Evolutionary conservation across 2,113 vertebrate genomes (phyloP), one percentile per base, ranked within the genome.

Genomic region (Thunnus maccoyii): DNA sequence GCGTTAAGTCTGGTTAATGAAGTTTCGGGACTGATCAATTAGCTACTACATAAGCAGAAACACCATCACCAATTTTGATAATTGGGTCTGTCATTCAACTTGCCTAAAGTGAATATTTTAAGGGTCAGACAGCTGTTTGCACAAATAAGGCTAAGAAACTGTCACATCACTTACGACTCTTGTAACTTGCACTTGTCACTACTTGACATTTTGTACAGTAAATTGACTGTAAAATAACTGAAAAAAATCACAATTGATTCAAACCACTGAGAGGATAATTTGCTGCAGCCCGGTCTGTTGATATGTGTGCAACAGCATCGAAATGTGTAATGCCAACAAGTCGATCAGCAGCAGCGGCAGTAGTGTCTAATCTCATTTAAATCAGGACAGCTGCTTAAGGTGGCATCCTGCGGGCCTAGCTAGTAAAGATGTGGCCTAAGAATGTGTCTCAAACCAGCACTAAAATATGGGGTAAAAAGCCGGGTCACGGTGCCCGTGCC

Each of bases 361-460:
- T 2, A 58, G 55, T n/a, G 44, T 57, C 67, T 71, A 67, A 76
- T 77, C 67, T 69, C 36, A 62, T 83, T 50, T 63, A 41, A 72
- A 79, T 72, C 69, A 57, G 76, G 72, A 70, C 90, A 86, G 80
- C 82, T 82, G 86, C 76, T 76, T 44, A 51, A 72, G 47, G 80
- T 82, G 87, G 62, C 80, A 83, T 86, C 68, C 68, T 78, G 71
- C 25, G 63, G 90, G 84, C 87, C 89, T 83, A 25, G 55, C 46
- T 51, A 57, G 48, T 17, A 72, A 27, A n/a, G 68, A 85, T 78
- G 60, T 82, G 85, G 83, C 89, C 92, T 84, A 54, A 83, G 32
- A 87, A 81, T 64, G 48, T 46, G 78, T 41, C 55, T 67, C 36
- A 36, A 73, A 63, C 2, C 58, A 58, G 51, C 41, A 14, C 9